Evolutionary conservation across 2,888 invertebrate genomes (phyloP), one percentile per base, ranked within the genome.

Genomic region (Drepana falcataria): DNA sequence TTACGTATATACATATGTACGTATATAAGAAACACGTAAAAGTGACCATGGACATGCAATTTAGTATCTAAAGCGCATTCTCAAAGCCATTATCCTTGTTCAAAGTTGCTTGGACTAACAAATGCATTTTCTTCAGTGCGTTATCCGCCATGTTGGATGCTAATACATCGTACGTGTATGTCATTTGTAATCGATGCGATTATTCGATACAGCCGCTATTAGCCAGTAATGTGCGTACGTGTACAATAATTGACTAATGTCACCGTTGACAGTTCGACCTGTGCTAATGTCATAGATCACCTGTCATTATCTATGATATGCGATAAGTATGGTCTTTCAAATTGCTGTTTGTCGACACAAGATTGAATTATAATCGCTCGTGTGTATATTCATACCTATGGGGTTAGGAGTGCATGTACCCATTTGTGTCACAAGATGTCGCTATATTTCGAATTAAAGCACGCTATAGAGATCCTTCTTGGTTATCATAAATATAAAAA

Each of bases 201-300:
- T 75, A 76, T 71, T 73, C 71, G 75, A 76, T 75, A 75, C 75
- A 71, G 75, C 61, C 58, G 56, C 62, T 66, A 70, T 73, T 67
- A 70, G 66, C 40, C 44, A 51, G 51, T 51, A 40, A 64, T 59
- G 61, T 53, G 53, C 55, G 53, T 58, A 58, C 60, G 66, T 65
- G 68, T 64, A 63, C 62, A 64, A 59, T 78, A 79, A 81, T 80
- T 73, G 79, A 77, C 73, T 73, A 71, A 73, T 64, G 70, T 72
- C 61, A 61, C 65, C 60, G 65, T 71, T 79, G 81, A 79, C 69
- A 69, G 70, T 63, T 68, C 69, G 57, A 58, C 60, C 55, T 47
- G 53, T 55, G 73, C 68, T 69, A 69, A 70, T 74, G 79, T 75
- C 78, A 77, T 69, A 79, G 81, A 81, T 82, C 81, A 79, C 52